phyloP scores from a whole-genome alignment of 1,140 invertebrate genomes.

The Conus betulinus region DNA sequence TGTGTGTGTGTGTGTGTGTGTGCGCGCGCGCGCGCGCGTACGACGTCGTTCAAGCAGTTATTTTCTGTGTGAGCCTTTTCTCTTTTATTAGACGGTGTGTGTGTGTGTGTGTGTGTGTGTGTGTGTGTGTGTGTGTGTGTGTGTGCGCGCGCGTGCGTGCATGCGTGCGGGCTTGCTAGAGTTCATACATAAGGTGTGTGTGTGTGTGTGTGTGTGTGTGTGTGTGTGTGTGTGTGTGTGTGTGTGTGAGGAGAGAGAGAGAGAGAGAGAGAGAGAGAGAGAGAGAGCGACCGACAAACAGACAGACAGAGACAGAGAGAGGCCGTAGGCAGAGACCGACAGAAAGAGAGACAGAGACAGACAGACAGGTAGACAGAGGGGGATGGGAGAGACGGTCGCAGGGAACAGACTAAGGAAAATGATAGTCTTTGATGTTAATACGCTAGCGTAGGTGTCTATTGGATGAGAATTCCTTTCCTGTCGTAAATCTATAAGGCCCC shows the following conservation, averaged over 20 bases:
- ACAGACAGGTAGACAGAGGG: background rate
- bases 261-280: too few relatives aligned
- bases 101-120: too few relatives aligned
- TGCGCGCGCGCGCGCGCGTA: background rate
- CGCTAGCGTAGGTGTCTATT: too few relatives aligned
- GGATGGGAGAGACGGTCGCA: background rate
- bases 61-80: background rate
- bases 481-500: too few relatives aligned
- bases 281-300: too few relatives aligned
- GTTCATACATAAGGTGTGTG: background rate
- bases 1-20: slow-evolving; percentile 1
- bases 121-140: background rate
- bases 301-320: too few relatives aligned
- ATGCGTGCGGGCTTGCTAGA: background rate
- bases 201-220: background rate
- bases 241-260: too few relatives aligned
- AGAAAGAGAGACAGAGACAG: too few relatives aligned
- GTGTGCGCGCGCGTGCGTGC: background rate
- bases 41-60: background rate
- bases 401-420: background rate
- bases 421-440: background rate
- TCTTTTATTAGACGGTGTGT: background rate
- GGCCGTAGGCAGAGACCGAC: too few relatives aligned
- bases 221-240: background rate
- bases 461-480: too few relatives aligned